Percentiles rank a stretch among this genome's conserved stretches.
phyloP scores from a whole-genome alignment of 35 echinoderm and acorn worm genomes.

The Anneissia japonica region DNA sequence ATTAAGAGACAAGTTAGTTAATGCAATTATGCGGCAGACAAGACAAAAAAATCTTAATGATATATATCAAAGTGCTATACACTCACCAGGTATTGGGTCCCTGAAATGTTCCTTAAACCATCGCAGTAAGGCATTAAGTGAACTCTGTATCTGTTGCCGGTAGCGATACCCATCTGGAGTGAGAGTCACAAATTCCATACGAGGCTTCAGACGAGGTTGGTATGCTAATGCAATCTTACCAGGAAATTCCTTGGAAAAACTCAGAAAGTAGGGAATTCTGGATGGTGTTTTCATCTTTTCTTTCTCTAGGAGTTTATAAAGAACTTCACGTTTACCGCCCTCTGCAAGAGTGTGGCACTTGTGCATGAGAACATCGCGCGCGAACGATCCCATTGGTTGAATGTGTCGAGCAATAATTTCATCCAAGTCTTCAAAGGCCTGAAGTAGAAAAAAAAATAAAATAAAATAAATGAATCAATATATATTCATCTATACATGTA shows the following conservation, averaged over 20 bases:
- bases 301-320: slow-evolving; percentile 43
- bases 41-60: too few species aligned
- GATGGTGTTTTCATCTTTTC: slow-evolving; percentile 73
- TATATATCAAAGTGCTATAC: too few species aligned
- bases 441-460: neutral
- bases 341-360: slow-evolving; percentile 72
- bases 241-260: slow-evolving; percentile 53
- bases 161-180: slow-evolving; percentile 81
- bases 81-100: slow-evolving; percentile 93
- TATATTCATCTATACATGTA: neutral
- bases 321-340: slow-evolving; percentile 68
- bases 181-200: slow-evolving; percentile 77
- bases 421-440: slow-evolving; percentile 95
- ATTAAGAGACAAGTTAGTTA: too few species aligned
- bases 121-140: slow-evolving; percentile 70
- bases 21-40: too few species aligned
- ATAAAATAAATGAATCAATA: slow-evolving; percentile 1
- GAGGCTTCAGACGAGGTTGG: slow-evolving; percentile 70
- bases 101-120: slow-evolving; percentile 99
- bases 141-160: slow-evolving; percentile 54
- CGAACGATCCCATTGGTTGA: slow-evolving; percentile 90
- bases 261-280: slow-evolving; percentile 90
- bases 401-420: slow-evolving; percentile 96
- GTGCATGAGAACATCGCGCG: slow-evolving; percentile 64
- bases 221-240: slow-evolving; percentile 84